These are phyloP conservation scores for Pollenia labialis DNA, from an alignment of 2,888 invertebrate genomes.

Conservation along the genomic window DNA sequence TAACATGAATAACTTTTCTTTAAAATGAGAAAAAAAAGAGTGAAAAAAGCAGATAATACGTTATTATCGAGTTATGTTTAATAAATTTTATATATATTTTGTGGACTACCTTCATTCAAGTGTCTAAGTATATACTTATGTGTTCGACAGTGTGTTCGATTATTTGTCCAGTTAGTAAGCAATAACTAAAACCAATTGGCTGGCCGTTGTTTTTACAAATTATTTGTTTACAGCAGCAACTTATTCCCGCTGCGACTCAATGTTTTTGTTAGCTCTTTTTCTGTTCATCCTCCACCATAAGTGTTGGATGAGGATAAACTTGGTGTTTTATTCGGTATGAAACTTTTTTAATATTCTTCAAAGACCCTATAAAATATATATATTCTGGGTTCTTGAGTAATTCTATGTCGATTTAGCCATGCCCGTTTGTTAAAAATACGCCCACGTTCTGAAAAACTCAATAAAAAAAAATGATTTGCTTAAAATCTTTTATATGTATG, in stretches of 20 bases:
- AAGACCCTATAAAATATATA: too few species aligned
- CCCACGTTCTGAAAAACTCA: too few species aligned
- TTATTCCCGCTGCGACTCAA: background rate
- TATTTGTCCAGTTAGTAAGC: background rate
- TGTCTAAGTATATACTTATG: background rate
- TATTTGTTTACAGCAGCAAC: background rate
- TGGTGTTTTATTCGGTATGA: too few species aligned
- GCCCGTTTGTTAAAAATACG: too few species aligned
- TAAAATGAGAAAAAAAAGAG: background rate
- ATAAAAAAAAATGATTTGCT: background rate
- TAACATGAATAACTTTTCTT: slow-evolving; percentile 4
- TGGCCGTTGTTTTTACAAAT: background rate
- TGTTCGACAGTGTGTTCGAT: background rate
- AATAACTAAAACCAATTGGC: background rate
- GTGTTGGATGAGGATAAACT: too few species aligned
- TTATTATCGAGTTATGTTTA: slow-evolving; percentile 48
- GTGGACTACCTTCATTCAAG: too few species aligned
- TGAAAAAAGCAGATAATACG: slow-evolving; percentile 11
- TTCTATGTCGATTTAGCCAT: too few species aligned
- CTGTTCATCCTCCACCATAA: too few species aligned
- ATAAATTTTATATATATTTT: slow-evolving; percentile 20
- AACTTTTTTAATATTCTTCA: too few species aligned
- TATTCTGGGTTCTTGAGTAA: too few species aligned
- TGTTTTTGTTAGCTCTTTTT: background rate
- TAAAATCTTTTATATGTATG: background rate